Percentiles rank a stretch among this genome's conserved stretches.
Evolutionary conservation across 2,888 invertebrate genomes (phyloP).

Genomic region (Hyposoter didymator): DNA sequence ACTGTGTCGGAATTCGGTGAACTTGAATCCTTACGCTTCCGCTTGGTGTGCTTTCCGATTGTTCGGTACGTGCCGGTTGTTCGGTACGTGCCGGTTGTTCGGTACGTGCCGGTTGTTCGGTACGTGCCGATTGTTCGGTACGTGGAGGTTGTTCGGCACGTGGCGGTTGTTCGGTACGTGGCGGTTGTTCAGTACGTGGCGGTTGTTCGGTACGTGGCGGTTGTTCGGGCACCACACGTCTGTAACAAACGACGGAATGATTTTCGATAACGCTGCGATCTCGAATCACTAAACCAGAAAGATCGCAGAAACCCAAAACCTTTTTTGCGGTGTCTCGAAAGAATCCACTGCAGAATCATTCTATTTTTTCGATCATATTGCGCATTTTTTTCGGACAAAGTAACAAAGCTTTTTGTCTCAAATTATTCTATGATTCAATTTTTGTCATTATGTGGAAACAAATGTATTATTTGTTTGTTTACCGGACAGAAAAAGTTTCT

Average conservation of each 20-base stretch:
- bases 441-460: not conserved
- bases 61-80: conserved; percentile 41
- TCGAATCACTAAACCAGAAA: not conserved
- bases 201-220: not conserved
- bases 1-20: conserved; percentile 73
- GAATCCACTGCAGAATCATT: not conserved
- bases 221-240: conserved; percentile 8
- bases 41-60: conserved; percentile 61
- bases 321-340: not conserved
- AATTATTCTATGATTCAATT: not conserved
- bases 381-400: not conserved
- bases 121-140: not conserved
- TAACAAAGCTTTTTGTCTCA: not conserved
- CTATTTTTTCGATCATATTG: not conserved
- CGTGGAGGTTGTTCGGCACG: conserved; percentile 60
- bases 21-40: conserved; percentile 74
- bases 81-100: not conserved
- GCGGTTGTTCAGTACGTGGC: not conserved
- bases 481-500: no score
- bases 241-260: conserved; percentile 10
- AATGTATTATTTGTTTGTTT: not conserved
- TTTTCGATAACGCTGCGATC: not conserved
- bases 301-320: not conserved
- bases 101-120: not conserved
- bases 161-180: not conserved